These are phyloP conservation scores for Anthopleura xanthogrammica DNA, from an alignment of 92 coral and sea anemone genomes.

Conservation along the genomic window DNA sequence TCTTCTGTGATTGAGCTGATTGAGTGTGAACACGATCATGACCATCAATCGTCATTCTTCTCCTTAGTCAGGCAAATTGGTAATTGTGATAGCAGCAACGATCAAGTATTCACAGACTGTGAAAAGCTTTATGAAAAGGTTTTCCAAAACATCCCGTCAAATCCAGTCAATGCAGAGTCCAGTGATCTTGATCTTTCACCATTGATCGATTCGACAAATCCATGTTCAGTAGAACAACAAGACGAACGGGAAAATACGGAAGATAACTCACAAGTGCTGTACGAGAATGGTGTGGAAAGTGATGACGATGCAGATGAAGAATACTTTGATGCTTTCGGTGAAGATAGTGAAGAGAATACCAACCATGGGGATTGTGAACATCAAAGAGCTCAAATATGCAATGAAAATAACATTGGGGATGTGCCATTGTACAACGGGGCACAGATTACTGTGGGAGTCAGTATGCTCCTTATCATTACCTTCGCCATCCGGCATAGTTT, in stretches of 20 bases:
- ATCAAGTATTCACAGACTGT: background rate
- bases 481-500: slow-evolving; percentile 63
- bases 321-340: background rate
- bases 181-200: slow-evolving; percentile 4
- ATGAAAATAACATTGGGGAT: slow-evolving; percentile 33
- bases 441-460: slow-evolving; percentile 60
- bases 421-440: slow-evolving; percentile 62
- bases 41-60: background rate
- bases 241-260: background rate
- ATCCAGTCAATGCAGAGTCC: too few species aligned
- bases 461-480: slow-evolving; percentile 70
- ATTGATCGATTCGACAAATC: slow-evolving; percentile 10
- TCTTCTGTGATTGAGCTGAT: slow-evolving; percentile 17
- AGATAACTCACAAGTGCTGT: slow-evolving; percentile 5
- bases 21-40: background rate
- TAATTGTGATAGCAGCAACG: background rate
- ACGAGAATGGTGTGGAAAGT: background rate
- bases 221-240: slow-evolving; percentile 1
- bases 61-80: background rate
- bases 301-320: slow-evolving; percentile 2
- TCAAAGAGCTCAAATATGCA: background rate
- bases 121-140: background rate
- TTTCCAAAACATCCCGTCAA: background rate
- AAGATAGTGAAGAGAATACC: slow-evolving; percentile 17
- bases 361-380: slow-evolving; percentile 2